Base-by-base conservation (phyloP, 2,797 vertebrate species). In the Stomatorhinus walkeri region DNA sequence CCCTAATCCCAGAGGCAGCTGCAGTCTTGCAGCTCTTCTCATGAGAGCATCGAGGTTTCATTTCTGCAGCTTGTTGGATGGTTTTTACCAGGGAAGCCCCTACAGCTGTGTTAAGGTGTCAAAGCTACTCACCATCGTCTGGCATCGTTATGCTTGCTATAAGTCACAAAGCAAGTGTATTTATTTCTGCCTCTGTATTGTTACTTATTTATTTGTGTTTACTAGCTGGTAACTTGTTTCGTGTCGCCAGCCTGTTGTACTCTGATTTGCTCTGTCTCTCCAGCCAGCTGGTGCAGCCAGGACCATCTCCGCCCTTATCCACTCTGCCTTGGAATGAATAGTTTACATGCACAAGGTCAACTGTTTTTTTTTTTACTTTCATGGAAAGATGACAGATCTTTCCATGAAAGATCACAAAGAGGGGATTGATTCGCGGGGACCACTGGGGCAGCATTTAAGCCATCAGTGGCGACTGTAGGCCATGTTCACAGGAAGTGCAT, bases 1-100 rank as follows among this genome's bases (percentile, higher is more conserved):
- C 10, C 84, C 51, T 85, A 52, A 85, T 85, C 87, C 85, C 90
- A 89, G 89, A 91, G 83, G 32, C 88, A n/a, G 56, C 56, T 51
- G 87, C 89, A 87, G 49, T 14, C 48, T 28, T 24, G 14, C 14
- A 32, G 28, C 32, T 19, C 49, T 52, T 24, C 83, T 85, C 81
- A 49, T 48, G 48, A 49, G 83, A n/a, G n/a, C 46, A 22, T 51
- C 2, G 3, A 49, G 83, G 43, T 12, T 52, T 52, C 24, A 0
- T 54, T 52, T 28, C 22, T 46, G 19, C 16, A 81, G 16, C 40
- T n/a, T 43, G 36, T 81, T 43, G 4, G 32, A 1, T 72, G 64
- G 24, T 64, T 28, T 68, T 32, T 72, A 14, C 28, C 24, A 6
- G 64, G 64, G 12, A 32, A 36, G 12, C 28, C 28, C 72, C 14